Evolutionary conservation across 1,140 invertebrate species (phyloP).

Genomic region (Drosophila tsacasi): DNA sequence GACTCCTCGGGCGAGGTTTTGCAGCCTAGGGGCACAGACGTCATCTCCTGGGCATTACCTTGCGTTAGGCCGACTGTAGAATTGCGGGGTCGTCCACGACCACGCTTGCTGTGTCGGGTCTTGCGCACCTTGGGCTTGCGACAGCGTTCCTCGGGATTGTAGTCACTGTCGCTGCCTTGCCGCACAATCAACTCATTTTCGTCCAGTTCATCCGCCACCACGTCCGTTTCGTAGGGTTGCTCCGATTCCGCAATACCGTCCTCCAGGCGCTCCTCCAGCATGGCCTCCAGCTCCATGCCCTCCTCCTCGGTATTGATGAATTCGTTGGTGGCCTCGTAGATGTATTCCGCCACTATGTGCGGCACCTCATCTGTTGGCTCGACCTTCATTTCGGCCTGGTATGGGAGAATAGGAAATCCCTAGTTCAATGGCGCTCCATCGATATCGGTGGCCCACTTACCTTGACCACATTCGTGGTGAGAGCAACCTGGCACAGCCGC

Average conservation of each 20-base stretch:
- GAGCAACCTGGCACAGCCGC: conserved; percentile 70
- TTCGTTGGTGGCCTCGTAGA: conserved; percentile 71
- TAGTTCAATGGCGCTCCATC: background rate
- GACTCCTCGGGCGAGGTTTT: conserved; percentile 54
- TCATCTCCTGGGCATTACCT: conserved; percentile 2
- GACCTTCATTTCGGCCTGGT: conserved; percentile 69
- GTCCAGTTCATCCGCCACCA: conserved; percentile 50
- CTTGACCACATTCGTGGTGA: conserved; percentile 74
- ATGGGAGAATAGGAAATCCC: background rate
- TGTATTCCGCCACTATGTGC: conserved; percentile 62
- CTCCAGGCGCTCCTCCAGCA: conserved; percentile 65
- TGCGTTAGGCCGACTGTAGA: background rate
- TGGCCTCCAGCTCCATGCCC: conserved; percentile 70
- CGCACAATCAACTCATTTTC: conserved; percentile 47
- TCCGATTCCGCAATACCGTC: conserved; percentile 50
- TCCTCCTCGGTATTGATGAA: conserved; percentile 71
- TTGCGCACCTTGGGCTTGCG: conserved; percentile 56
- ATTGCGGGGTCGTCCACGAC: conserved; percentile 59
- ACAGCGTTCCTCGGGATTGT: conserved; percentile 53
- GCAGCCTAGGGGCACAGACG: conserved; percentile 13
- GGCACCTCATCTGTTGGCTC: conserved; percentile 63
- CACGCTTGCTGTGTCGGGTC: conserved; percentile 50
- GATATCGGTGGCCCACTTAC: conserved; percentile 25
- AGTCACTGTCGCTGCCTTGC: conserved; percentile 68
- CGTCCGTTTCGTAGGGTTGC: conserved; percentile 43